phyloP scores from a whole-genome alignment of 2,797 vertebrate species.

The Onychomys torridus region DNA sequence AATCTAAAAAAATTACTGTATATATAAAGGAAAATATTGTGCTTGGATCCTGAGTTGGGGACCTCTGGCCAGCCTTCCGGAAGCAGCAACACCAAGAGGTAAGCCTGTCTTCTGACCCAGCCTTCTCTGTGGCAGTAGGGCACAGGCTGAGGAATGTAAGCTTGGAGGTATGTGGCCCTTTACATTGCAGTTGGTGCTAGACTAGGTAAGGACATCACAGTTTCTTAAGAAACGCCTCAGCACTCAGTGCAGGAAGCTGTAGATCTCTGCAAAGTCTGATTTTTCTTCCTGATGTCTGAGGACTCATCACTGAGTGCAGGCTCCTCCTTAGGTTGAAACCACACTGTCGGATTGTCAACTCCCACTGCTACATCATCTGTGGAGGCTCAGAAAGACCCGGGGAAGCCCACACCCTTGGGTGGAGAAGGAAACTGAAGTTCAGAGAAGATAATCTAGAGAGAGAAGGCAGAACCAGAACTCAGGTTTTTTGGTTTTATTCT shows the following conservation, averaged over 20 bases:
- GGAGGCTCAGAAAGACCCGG: neutral
- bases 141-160: neutral
- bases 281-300: neutral
- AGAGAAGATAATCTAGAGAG: neutral
- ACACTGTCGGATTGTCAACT: slow-evolving; percentile 1
- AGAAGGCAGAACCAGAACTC: slow-evolving; percentile 11
- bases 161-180: neutral
- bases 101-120: neutral
- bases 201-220: neutral
- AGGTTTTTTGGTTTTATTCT: slow-evolving; percentile 41
- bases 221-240: slow-evolving; percentile 6
- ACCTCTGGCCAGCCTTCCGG: neutral
- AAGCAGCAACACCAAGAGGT: neutral
- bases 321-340: neutral
- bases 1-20: neutral
- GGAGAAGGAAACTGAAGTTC: slow-evolving; percentile 12
- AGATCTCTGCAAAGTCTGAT: neutral
- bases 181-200: neutral
- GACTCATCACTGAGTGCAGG: neutral
- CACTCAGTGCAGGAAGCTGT: neutral
- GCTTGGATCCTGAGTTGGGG: neutral
- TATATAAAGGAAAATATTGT: neutral
- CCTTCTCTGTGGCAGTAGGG: neutral
- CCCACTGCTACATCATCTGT: neutral
- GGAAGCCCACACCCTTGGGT: neutral